Percentiles rank a stretch among this genome's conserved stretches.
Conservation (phyloP, 2,113 vertebrate species). For the Mus spicilegus region DNA sequence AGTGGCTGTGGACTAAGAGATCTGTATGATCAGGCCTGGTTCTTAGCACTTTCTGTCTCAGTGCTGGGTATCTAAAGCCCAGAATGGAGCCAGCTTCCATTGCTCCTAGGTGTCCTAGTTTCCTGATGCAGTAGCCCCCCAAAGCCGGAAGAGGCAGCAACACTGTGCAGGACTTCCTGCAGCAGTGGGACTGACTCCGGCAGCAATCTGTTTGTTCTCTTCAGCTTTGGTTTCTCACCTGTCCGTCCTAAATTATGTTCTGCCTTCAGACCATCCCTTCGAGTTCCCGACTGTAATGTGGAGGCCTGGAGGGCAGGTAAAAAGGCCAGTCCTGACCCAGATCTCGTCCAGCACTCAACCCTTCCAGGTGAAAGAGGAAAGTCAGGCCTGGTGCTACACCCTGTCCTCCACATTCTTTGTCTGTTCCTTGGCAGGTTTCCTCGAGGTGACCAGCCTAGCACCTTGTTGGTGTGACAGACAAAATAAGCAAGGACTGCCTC, state of each 20-base stretch:
- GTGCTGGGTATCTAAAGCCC: background rate
- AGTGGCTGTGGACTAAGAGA: background rate
- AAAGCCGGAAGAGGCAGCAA: conserved; percentile 38
- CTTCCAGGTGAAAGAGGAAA: conserved; percentile 34
- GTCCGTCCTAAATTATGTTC: conserved; percentile 39
- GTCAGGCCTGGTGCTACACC: background rate
- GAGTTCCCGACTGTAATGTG: background rate
- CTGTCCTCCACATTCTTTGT: background rate
- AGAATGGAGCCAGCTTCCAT: conserved; percentile 60
- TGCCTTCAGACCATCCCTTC: conserved; percentile 19
- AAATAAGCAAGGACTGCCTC: background rate
- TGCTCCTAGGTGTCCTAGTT: conserved; percentile 60
- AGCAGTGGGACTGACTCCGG: background rate
- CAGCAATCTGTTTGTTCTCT: conserved; percentile 46
- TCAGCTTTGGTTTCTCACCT: conserved; percentile 54
- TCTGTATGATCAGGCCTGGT: background rate
- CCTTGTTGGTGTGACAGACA: background rate
- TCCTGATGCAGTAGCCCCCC: conserved; percentile 43
- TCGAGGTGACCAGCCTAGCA: background rate
- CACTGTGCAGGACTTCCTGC: background rate
- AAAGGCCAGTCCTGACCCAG: background rate
- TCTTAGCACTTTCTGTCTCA: conserved; percentile 9
- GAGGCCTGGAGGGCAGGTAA: conserved; percentile 26
- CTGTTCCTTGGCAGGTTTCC: background rate
- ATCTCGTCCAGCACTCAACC: background rate